phyloP scores from a whole-genome alignment of 2,797 vertebrate genomes.

The Kryptolebias ocellatus region DNA sequence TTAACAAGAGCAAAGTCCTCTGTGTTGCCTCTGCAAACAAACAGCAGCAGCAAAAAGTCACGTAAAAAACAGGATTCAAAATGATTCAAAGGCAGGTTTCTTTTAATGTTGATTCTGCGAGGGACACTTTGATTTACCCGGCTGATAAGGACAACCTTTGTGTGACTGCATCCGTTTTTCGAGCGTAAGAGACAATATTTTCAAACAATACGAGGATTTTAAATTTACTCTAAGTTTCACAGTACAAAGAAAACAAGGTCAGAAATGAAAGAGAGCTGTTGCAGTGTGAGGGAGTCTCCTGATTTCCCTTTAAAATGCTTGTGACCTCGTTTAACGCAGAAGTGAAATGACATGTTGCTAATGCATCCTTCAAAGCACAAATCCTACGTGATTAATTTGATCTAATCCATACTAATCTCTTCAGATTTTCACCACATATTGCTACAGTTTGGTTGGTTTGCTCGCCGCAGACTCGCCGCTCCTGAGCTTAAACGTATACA shows the following conservation, averaged over 20 bases:
- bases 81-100: no score
- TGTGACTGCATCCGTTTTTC: no score
- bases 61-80: no score
- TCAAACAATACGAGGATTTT: neutral
- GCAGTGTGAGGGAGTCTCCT: conserved; percentile 19
- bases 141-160: neutral
- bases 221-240: neutral
- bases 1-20: conserved; percentile 3
- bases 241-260: conserved; percentile 54
- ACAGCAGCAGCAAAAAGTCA: neutral
- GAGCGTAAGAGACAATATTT: no score
- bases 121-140: no score
- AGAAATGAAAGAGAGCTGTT: conserved; percentile 34
- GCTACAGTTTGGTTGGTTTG: conserved; percentile 36
- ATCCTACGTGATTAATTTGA: conserved; percentile 73
- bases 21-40: neutral
- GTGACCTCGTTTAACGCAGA: conserved; percentile 69
- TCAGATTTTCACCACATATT: conserved; percentile 34
- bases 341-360: conserved; percentile 72
- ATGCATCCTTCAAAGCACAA: conserved; percentile 68
- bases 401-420: conserved; percentile 75
- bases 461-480: conserved; percentile 39
- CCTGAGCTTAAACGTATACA: conserved; percentile 63
- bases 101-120: no score
- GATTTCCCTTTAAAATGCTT: conserved; percentile 58